Evolutionary conservation across 2,113 vertebrate species (phyloP).

Genomic region (Lampris incognitus): DNA sequence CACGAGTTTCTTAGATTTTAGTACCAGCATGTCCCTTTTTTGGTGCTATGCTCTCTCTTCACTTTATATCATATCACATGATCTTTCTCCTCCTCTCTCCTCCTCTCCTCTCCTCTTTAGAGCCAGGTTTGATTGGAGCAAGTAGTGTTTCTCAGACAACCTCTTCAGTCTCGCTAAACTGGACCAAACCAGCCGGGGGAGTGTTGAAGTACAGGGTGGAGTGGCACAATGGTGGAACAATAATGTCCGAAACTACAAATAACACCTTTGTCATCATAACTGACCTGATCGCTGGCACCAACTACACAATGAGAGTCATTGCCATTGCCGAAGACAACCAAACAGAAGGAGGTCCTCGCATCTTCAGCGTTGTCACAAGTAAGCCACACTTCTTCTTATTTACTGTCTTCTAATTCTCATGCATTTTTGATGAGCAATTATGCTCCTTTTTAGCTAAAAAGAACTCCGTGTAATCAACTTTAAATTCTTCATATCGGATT

Average conservation of each 20-base stretch:
- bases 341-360: slow-evolving; percentile 17
- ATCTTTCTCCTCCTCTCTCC: neutral
- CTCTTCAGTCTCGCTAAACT: slow-evolving; percentile 13
- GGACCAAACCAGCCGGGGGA: slow-evolving; percentile 20
- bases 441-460: no score
- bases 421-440: no score
- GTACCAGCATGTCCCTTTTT: no score
- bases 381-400: neutral
- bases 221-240: neutral
- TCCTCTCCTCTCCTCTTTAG: slow-evolving; percentile 5
- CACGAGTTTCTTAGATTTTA: no score
- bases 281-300: slow-evolving; percentile 31
- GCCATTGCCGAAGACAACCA: slow-evolving; percentile 21
- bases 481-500: no score
- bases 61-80: no score
- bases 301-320: slow-evolving; percentile 34
- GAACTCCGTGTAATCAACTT: no score
- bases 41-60: no score
- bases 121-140: slow-evolving; percentile 1
- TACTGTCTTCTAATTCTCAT: neutral
- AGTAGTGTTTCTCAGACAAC: neutral
- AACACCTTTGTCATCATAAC: neutral
- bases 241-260: neutral
- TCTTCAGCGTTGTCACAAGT: slow-evolving; percentile 13
- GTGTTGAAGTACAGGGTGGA: slow-evolving; percentile 24